phyloP scores from a whole-genome alignment of 2,888 invertebrate genomes.

The Thelaira solivaga region DNA sequence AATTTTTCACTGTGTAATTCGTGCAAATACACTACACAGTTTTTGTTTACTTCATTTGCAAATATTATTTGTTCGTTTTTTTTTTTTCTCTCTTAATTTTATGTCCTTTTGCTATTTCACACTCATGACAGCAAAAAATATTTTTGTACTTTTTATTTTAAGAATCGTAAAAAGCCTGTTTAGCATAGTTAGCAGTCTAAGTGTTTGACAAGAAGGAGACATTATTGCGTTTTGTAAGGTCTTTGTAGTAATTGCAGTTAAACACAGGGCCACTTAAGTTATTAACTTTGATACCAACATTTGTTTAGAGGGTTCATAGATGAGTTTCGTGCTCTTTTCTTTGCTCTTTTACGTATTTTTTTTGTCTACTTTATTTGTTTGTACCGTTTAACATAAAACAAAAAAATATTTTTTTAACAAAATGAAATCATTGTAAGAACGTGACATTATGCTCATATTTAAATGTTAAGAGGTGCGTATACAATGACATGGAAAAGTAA shows the following conservation, averaged over 20 bases:
- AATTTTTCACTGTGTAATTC: not conserved
- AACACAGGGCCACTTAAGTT: constrained; percentile 48
- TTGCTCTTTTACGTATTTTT: not conserved
- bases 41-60: not conserved
- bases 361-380: not conserved
- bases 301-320: not conserved
- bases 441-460: no score
- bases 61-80: not conserved
- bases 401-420: no score
- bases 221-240: constrained; percentile 11
- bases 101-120: not conserved
- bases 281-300: constrained; percentile 37
- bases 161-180: not conserved
- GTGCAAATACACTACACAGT: not conserved
- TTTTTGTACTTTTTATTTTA: no score
- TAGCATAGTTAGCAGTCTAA: not conserved
- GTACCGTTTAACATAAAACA: not conserved
- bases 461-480: no score
- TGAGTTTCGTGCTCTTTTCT: not conserved
- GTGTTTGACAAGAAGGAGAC: not conserved
- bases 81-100: constrained; percentile 17
- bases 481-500: no score
- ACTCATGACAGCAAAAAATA: not conserved
- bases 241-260: not conserved
- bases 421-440: no score